Percentiles rank a stretch among this genome's conserved stretches.
phyloP scores from a whole-genome alignment of 2,113 vertebrate genomes.

The Heterocephalus glaber region DNA sequence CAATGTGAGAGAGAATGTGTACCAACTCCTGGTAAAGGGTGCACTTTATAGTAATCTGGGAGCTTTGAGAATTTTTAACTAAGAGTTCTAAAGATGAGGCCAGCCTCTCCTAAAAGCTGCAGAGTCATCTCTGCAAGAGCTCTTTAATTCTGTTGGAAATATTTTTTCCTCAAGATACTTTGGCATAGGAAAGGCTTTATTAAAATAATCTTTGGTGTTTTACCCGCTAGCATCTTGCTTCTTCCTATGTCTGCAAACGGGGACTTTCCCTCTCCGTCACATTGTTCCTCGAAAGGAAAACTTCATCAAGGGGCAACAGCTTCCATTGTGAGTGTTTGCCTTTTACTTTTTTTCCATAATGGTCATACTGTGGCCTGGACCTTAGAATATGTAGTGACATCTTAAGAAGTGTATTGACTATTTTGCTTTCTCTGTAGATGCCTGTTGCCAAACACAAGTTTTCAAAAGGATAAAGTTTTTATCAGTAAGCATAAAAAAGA shows the following conservation, averaged over 20 bases:
- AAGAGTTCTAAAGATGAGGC: neutral
- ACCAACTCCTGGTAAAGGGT: neutral
- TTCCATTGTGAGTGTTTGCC: neutral
- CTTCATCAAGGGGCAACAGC: neutral
- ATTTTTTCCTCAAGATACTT: neutral
- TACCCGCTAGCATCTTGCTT: neutral
- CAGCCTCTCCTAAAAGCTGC: neutral
- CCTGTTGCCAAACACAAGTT: neutral
- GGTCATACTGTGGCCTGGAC: neutral
- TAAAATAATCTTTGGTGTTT: neutral
- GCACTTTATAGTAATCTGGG: neutral
- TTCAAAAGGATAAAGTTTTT: neutral
- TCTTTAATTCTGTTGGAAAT: slow-evolving; percentile 16
- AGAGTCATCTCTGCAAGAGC: neutral
- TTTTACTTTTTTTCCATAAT: neutral
- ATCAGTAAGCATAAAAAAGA: neutral
- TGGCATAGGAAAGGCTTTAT: neutral
- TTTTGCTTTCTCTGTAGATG: neutral
- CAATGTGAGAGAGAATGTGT: neutral
- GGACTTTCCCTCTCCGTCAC: neutral
- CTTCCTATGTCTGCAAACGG: neutral
- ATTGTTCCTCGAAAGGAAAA: neutral
- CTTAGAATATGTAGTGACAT: neutral
- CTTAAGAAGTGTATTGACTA: neutral
- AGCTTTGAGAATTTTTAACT: neutral